phyloP scores from a whole-genome alignment of 2,797 vertebrate genomes.

The Sebastes oblongus region DNA sequence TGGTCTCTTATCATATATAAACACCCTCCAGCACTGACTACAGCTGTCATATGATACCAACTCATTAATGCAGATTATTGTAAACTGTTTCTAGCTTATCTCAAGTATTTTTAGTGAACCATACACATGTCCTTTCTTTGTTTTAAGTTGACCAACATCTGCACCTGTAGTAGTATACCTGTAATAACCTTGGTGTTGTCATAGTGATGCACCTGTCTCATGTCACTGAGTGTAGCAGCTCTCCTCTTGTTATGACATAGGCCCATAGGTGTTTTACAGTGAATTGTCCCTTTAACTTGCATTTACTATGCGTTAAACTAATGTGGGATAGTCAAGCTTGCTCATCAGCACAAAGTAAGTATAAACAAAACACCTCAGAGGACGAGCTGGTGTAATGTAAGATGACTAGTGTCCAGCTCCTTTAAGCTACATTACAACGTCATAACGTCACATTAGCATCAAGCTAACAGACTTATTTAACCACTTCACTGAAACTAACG shows the following conservation, averaged over 20 bases:
- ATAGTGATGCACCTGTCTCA: neutral
- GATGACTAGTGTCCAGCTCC: neutral
- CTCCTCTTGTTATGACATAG: neutral
- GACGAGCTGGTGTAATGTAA: neutral
- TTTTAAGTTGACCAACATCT: too few species aligned
- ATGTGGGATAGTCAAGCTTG: too few species aligned
- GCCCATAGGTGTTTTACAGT: neutral
- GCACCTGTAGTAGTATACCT: rapidly evolving
- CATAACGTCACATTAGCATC: neutral
- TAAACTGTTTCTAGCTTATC: neutral
- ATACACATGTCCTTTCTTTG: neutral
- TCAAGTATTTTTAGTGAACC: neutral
- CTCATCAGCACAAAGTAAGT: neutral
- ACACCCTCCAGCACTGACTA: neutral
- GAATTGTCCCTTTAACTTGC: neutral
- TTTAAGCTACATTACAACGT: neutral
- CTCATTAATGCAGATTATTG: neutral
- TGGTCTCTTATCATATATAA: neutral
- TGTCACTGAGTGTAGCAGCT: neutral
- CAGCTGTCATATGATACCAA: neutral
- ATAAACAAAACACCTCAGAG: neutral
- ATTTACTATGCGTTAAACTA: neutral
- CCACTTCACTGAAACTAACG: neutral
- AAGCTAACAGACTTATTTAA: neutral
- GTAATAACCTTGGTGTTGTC: neutral